phyloP scores from a whole-genome alignment of 2,888 invertebrate species.

The Brenthis daphne region DNA sequence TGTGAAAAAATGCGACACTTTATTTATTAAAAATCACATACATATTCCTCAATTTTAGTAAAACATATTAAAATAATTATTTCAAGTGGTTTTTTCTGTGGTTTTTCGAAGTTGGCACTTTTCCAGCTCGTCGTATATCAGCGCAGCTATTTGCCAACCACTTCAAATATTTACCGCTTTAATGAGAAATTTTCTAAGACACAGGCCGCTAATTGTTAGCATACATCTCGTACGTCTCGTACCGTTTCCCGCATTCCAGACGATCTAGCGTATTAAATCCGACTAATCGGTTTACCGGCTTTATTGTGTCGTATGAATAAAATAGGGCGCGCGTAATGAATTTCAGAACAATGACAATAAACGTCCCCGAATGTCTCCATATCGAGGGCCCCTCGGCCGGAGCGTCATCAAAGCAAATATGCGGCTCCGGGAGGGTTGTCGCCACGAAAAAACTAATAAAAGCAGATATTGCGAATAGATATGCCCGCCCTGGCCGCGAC shows the following conservation, averaged over 20 bases:
- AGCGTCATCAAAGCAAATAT: slow-evolving; percentile 43
- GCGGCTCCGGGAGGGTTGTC: slow-evolving; percentile 54
- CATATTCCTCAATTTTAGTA: neutral
- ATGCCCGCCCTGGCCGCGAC: slow-evolving; percentile 35
- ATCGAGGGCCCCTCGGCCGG: slow-evolving; percentile 25
- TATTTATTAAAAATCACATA: neutral
- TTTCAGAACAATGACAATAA: slow-evolving; percentile 41
- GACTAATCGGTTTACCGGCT: slow-evolving; percentile 31
- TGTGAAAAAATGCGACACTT: neutral
- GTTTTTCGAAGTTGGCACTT: slow-evolving; percentile 6
- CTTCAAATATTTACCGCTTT: slow-evolving; percentile 23
- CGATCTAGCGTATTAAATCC: slow-evolving; percentile 27
- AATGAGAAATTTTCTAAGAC: slow-evolving; percentile 30
- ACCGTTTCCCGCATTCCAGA: slow-evolving; percentile 24
- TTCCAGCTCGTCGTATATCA: slow-evolving; percentile 15
- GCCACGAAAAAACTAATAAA: slow-evolving; percentile 79
- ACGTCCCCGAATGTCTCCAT: slow-evolving; percentile 33
- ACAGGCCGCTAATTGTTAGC: slow-evolving; percentile 30
- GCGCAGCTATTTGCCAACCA: slow-evolving; percentile 6
- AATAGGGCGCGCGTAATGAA: slow-evolving; percentile 38
- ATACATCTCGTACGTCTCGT: slow-evolving; percentile 15
- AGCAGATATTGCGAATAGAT: slow-evolving; percentile 66
- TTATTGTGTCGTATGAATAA: slow-evolving; percentile 33
- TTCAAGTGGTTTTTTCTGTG: neutral
- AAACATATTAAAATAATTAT: neutral